Base-by-base conservation (phyloP, 2,888 invertebrate species). In the Chloroclysta siterata region DNA sequence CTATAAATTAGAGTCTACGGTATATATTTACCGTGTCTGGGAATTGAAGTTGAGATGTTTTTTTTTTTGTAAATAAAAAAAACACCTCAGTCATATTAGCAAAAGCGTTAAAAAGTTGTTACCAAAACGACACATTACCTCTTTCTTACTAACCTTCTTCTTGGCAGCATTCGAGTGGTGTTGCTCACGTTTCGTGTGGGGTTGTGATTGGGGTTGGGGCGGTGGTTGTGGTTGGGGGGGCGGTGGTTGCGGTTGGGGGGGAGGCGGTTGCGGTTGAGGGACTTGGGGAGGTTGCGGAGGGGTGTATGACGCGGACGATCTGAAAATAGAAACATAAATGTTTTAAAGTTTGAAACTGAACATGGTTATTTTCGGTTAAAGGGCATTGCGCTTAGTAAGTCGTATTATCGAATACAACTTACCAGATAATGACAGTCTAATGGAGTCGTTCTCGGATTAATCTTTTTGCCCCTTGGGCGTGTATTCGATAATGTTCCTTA, bases 101-200 rank as follows among this genome's bases (percentile, higher is more conserved):
- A 53, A 46, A 65, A 62, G 65, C 65, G 59, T 62, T 53, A 52
- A 62, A 58, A 61, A 28, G 28, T 48, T 60, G 71, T 71, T 69
- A 68, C 48, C 50, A 56, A 60, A 68, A 65, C 65, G 66, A 60
- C 61, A 70, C 70, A 41, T 70, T 72, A 70, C 70, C 72, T 72
- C 67, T 50, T 72, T 70, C 68, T 69, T 74, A 70, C 69, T 71
- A 75, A 90, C 90, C 87, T 92, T 92, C 76, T 91, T 92, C 83
- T 90, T 90, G 64, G 82, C 78, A 53, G 85, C 81, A 74, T 84
- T 73, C 71, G 85, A 85, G 67, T 86, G 84, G 50, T 83, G 82
- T 63, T 83, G 87, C 22, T 89, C 88, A 48, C 93, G 93, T 73
- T 94, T 88, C 68, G 85, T 83, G 60, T 77, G 81, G 15, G 81